Evolutionary conservation across 35 echinoderm and acorn worm species (phyloP).

Genomic region (Lytechinus variegatus): DNA sequence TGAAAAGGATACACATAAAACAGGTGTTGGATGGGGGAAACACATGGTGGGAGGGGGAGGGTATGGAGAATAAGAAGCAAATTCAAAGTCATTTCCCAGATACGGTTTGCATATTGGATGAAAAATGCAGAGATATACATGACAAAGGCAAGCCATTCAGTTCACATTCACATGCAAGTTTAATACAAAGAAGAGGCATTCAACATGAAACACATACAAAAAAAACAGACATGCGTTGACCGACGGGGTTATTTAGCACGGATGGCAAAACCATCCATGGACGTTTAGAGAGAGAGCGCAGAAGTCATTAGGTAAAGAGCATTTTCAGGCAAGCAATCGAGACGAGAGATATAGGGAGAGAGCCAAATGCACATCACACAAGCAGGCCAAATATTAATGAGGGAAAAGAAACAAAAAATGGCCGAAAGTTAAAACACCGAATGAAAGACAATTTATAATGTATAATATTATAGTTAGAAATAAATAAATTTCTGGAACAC

Average conservation of each 20-base stretch:
- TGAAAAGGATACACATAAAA: not conserved
- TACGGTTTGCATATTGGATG: not conserved
- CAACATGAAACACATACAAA: not conserved
- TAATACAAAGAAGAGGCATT: not conserved
- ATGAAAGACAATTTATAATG: not conserved
- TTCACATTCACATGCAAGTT: not conserved
- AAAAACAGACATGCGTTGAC: not conserved
- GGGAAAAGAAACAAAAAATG: not conserved
- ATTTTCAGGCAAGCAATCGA: not conserved
- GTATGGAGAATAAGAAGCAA: not conserved
- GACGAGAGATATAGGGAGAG: not conserved
- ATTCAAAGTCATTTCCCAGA: not conserved
- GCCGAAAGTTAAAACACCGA: slow-evolving; percentile 34
- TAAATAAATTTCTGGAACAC: not conserved
- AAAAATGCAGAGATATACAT: slow-evolving; percentile 20
- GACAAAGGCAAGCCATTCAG: not conserved
- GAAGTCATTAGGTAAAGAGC: not conserved
- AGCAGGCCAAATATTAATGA: not conserved
- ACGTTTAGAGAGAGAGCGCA: not conserved
- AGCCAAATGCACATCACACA: not conserved
- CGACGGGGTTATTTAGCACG: not conserved
- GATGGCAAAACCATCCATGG: not conserved
- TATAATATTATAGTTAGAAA: not conserved
- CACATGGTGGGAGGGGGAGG: not conserved
- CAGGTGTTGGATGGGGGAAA: not conserved